phyloP scores from a whole-genome alignment of 2,888 invertebrate genomes.

The Polymixis lichenea region DNA sequence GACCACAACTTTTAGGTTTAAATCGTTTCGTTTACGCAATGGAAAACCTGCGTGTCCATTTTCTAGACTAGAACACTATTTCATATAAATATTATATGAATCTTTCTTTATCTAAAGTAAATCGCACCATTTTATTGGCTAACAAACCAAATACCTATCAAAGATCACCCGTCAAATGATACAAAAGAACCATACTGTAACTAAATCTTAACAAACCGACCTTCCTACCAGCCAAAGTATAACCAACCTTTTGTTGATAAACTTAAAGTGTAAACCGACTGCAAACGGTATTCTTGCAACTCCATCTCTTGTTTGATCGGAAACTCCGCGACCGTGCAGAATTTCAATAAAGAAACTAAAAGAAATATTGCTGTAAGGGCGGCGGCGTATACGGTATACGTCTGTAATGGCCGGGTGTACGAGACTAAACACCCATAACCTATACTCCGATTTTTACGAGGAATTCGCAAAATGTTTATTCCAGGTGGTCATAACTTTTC shows the following conservation, averaged over 20 bases:
- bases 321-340: slow-evolving; percentile 80
- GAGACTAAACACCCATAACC: slow-evolving; percentile 79
- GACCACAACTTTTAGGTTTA: neutral
- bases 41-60: neutral
- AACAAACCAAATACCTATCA: slow-evolving; percentile 20
- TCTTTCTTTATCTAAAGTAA: neutral
- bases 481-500: slow-evolving; percentile 79
- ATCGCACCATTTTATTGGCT: neutral
- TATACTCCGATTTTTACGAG: slow-evolving; percentile 85
- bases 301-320: slow-evolving; percentile 72
- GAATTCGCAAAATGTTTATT: slow-evolving; percentile 85
- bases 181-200: slow-evolving; percentile 56
- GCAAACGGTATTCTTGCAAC: slow-evolving; percentile 55
- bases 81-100: neutral
- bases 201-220: slow-evolving; percentile 41
- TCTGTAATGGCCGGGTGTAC: slow-evolving; percentile 74
- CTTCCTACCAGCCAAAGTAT: slow-evolving; percentile 34
- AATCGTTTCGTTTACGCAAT: neutral
- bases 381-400: slow-evolving; percentile 65
- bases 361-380: slow-evolving; percentile 81
- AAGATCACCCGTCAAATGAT: slow-evolving; percentile 65
- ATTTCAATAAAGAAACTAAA: slow-evolving; percentile 86
- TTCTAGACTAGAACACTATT: neutral
- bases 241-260: slow-evolving; percentile 46
- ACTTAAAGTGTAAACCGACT: slow-evolving; percentile 43